Evolutionary conservation across 2,888 invertebrate genomes (phyloP).

Genomic region (Timema podura): DNA sequence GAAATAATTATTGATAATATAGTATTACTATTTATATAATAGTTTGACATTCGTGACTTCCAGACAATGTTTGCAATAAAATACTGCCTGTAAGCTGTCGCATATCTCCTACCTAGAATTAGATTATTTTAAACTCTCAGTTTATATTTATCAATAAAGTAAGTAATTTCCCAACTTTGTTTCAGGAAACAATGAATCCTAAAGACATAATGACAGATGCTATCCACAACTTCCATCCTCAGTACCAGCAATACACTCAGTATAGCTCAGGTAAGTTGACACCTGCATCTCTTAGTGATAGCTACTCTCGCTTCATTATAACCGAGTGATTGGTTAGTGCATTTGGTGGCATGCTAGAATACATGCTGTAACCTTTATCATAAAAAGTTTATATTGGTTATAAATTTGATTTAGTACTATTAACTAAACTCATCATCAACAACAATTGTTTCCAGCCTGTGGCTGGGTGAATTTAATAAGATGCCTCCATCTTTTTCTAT

Average conservation of each 20-base stretch:
- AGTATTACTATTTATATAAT: neutral
- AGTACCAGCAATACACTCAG: constrained; percentile 99
- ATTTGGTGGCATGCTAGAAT: too few relatives aligned
- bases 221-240: constrained; percentile 99
- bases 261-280: constrained; percentile 80
- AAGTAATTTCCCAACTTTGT: constrained; percentile 27
- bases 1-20: neutral
- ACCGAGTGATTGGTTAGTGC: too few relatives aligned
- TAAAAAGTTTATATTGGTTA: too few relatives aligned
- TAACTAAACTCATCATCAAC: too few relatives aligned
- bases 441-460: too few relatives aligned
- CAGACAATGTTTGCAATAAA: neutral
- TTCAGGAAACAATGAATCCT: constrained; percentile 93
- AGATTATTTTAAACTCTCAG: neutral
- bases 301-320: too few relatives aligned
- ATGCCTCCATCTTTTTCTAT: too few relatives aligned
- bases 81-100: neutral
- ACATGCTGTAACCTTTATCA: too few relatives aligned
- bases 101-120: neutral
- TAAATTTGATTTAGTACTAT: too few relatives aligned
- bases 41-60: neutral
- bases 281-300: too few relatives aligned
- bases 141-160: neutral
- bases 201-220: constrained; percentile 99
- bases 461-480: too few relatives aligned